Base-by-base conservation (phyloP, 2,888 invertebrate genomes). In the Lasioglossum morio region DNA sequence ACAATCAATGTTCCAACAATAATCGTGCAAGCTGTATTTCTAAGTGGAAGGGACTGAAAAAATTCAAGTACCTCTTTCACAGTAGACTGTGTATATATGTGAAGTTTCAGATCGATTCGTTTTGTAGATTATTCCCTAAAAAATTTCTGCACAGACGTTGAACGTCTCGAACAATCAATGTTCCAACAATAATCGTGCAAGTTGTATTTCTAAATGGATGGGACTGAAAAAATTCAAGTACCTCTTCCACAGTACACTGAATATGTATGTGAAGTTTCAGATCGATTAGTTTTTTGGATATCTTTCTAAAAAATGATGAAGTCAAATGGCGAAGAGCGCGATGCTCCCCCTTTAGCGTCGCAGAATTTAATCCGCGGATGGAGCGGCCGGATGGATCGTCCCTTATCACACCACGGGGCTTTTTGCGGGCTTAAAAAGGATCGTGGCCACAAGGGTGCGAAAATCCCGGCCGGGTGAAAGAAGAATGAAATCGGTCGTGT, bases 401-500 rank as follows among this genome's bases (percentile, higher is more conserved):
- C 16, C 48, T 48, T 79, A 79, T 82, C 76, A 74, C 69, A 43
- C 23, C 40, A 12, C 70, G 43, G 34, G 10, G n/a, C 27, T 77
- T 80, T 74, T 40, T 77, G 57, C 73, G 1, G 69, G 46, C 34
- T 37, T 37, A 40, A 40, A 77, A 57, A 57, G 57, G 57, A 57
- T 57, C n/a, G 10, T n/a, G n/a, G n/a, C 57, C 57, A 1, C n/a
- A 12, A 57, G 57, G 57, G 16, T n/a, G 12, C 53, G n/a, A 19
- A 30, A 83, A 30, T 10, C 48, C 40, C 27, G 19, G 63, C 4
- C n/a, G 10, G 57, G 10, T 10, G 57, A 57, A 57, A 19, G 69
- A 46, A 79, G 73, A 81, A 76, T 77, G 74, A 75, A 85, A 86
- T 85, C 86, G 66, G 66, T 66, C 81, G 48, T 69, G 76, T 81